Evolutionary conservation across 2,888 invertebrate species (phyloP), one percentile per base, ranked within the genome.

Genomic region (Cynaeus angustus): DNA sequence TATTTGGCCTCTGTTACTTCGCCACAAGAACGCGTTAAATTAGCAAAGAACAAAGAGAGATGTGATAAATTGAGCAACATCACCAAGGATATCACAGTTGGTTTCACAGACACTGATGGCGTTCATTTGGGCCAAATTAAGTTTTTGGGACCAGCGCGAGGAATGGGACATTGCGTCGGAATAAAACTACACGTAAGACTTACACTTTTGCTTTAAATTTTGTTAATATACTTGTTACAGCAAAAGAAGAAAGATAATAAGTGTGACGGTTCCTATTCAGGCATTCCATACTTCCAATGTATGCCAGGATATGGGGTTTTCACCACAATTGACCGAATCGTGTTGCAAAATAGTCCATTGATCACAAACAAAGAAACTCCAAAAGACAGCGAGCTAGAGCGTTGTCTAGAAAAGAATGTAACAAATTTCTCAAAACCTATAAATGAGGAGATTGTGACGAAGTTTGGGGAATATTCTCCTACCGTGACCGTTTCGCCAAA

Each of bases 91-190:
- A 80, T 81, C 71, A 82, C 84, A 9, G 83, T 85, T 53, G 86
- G 86, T 8, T 85, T 85, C 72, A 79, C 83, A 30, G 80, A 81
- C 66, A 78, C 78, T 43, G 78, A 80, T 65, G 79, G 81, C 62
- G 75, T 83, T 53, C 74, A 79, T 48, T 77, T 84, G 58, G 85
- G 87, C 26, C 85, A 85, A 71, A 86, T 90, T 56, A 86, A 86
- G 74, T 89, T 86, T 76, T 88, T 89, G 75, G 89, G 89, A 30
- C 81, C 83, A 53, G 88, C 89, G 58, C 81, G 84, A 67, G 87
- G 89, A 70, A 81, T 89, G 59, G 88, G 89, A 72, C 86, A 87
- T 78, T 88, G 88, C 79, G 87, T 88, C 79, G 89, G 88, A 50
- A 83, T 90, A 70, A 87, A 88, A 77, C 77, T 90, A 76, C 83